Evolutionary conservation across 2,113 vertebrate genomes (phyloP), one percentile per base, ranked within the genome.

Genomic region (Limanda limanda): DNA sequence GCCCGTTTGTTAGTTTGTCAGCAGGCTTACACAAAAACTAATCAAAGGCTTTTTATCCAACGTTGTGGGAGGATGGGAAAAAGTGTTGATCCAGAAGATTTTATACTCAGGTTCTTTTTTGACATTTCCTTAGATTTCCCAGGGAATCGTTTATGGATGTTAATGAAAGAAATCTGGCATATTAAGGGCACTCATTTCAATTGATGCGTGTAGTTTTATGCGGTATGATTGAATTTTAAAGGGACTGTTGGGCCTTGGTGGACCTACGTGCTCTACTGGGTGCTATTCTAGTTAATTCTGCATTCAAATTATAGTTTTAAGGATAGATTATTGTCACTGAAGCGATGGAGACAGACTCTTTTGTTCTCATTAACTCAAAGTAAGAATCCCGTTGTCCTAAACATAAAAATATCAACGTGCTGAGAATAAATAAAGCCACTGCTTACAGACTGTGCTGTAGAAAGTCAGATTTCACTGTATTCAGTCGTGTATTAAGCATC

Each of bases 371-470:
- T 10, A 23, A 74, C 52, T 70, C 23, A 76, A 31, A 42, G 40
- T 42, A 42, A 42, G 40, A 76, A 56, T 64, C 68, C 17, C 59
- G 56, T 17, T 56, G 61, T 75, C 65, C 3, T 52, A 18, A 24
- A 85, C 31, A 74, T 52, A 35, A 78, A 84, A 68, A 35, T 25
- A 80, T 66, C n/a, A 64, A 68, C 47, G 35, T 80, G 66, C 63
- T 71, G 48, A 78, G 72, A 92, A 91, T 90, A 92, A 93, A 93
- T 92, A 92, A 91, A 86, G 66, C 75, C 77, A 55, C 85, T 69
- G 78, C 77, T 60, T 71, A 73, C 12, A 69, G 74, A 83, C 83
- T 66, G 84, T 12, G 87, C 15, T 58, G 83, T 80, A 89, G 74
- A 85, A 79, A 83, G 72, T 87, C 64, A 82, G 78, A 69, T 71